Base-by-base conservation (phyloP, 2,113 vertebrate genomes). In the Perca flavescens region DNA sequence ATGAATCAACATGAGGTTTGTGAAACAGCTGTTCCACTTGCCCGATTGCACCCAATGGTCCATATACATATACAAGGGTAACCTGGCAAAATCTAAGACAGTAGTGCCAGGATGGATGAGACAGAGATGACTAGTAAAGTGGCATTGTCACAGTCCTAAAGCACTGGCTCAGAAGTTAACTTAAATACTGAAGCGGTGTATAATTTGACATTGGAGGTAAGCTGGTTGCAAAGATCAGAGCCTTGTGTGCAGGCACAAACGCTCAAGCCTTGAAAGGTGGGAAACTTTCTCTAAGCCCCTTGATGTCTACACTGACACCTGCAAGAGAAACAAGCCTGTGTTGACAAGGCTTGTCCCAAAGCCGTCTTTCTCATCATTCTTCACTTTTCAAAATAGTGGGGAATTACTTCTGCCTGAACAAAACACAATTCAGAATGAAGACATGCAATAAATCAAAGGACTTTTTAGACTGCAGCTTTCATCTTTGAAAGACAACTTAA, bases 231-330 rank as follows among this genome's bases (percentile, higher is more conserved):
- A 79, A 86, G 78, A 88, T 90, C 86, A 88, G 70, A 87, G 74
- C 73, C 36, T 61, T 46, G 15, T 53, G 56, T 74, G 67, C 72
- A 77, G 36, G 70, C 34, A 52, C 62, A 79, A 13, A 79, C 50
- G 71, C 56, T 79, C 57, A 77, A 62, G 52, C 66, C 73, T 85
- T 77, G 77, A 86, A 88, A 88, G 86, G 77, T 86, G 82, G 78
- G 69, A 80, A 87, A 86, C 67, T 85, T 85, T 84, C 54, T 83
- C 75, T 85, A 88, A 89, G 83, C 87, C 70, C 62, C 78, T 91
- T 89, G 84, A 93, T 91, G 80, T 90, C 61, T 69, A 43, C 60
- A 54, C 78, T 7, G 49, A 85, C 82, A 90, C 83, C 79, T 87
- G 80, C 28, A 34, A 69, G 58, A 64, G 54, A 75, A 86, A 85